phyloP scores from a whole-genome alignment of 2,888 invertebrate species.

The Tetranychus piercei region DNA sequence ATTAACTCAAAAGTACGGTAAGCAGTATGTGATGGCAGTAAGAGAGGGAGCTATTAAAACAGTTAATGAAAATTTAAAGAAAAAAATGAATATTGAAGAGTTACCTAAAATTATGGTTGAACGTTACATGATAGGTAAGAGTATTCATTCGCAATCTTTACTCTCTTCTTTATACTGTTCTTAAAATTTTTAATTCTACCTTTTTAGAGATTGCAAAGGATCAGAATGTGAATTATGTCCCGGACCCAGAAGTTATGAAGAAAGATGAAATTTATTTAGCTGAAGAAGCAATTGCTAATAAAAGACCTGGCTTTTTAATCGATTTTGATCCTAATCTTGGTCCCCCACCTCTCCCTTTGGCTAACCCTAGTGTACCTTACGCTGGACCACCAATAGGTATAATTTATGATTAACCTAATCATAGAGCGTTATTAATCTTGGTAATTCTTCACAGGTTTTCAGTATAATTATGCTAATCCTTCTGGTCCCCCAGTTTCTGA shows the following conservation, averaged over 20 bases:
- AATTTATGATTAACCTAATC: slow-evolving; percentile 40
- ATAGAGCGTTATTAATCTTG: slow-evolving; percentile 45
- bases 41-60: slow-evolving; percentile 58
- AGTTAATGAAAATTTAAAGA: slow-evolving; percentile 40
- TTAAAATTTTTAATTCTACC: too few species aligned
- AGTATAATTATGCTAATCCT: background rate
- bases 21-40: slow-evolving; percentile 73
- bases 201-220: background rate
- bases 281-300: background rate
- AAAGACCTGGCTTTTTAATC: background rate
- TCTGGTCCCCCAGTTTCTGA: background rate
- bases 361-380: background rate
- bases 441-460: background rate
- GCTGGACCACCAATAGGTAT: slow-evolving; percentile 64
- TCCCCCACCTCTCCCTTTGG: background rate
- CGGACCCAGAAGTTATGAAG: slow-evolving; percentile 58
- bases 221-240: background rate
- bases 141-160: too few species aligned
- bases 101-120: slow-evolving; percentile 89
- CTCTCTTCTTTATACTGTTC: slow-evolving; percentile 22
- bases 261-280: slow-evolving; percentile 18
- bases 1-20: slow-evolving; percentile 76
- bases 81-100: slow-evolving; percentile 73
- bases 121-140: slow-evolving; percentile 72
- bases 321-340: background rate